phyloP scores from a whole-genome alignment of 2,797 vertebrate species.

The Parauchenoglanis ngamensis region DNA sequence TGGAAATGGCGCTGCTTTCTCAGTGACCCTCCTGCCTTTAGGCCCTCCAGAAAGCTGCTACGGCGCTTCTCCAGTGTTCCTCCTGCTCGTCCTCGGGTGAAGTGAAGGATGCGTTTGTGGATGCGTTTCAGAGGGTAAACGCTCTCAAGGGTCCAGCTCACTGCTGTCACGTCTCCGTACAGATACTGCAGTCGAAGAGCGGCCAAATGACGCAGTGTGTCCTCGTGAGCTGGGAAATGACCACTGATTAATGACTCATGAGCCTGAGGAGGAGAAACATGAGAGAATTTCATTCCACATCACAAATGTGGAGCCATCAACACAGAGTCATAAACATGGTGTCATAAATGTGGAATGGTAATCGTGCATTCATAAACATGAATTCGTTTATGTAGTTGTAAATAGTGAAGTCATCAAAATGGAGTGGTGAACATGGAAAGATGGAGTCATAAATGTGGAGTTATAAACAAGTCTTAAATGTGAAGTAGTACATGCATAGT shows the following conservation, averaged over 20 bases:
- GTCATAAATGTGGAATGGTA: not conserved
- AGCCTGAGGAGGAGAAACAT: slow-evolving; percentile 71
- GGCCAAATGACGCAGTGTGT: slow-evolving; percentile 86
- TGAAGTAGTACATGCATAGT: no score
- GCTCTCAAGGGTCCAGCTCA: slow-evolving; percentile 81
- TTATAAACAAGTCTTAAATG: no score
- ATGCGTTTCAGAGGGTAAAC: slow-evolving; percentile 87
- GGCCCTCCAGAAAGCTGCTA: slow-evolving; percentile 88
- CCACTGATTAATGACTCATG: slow-evolving; percentile 88
- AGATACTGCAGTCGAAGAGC: slow-evolving; percentile 88
- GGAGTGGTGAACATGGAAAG: not conserved
- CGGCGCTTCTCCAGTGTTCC: slow-evolving; percentile 80
- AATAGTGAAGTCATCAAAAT: not conserved
- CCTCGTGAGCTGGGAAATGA: slow-evolving; percentile 88
- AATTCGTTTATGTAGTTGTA: not conserved
- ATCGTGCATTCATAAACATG: not conserved
- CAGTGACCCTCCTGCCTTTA: slow-evolving; percentile 85
- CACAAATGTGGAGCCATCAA: not conserved
- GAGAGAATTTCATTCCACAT: not conserved
- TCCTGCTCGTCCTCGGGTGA: slow-evolving; percentile 77
- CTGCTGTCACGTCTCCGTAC: slow-evolving; percentile 79
- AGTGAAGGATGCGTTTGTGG: slow-evolving; percentile 85
- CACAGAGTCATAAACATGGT: not conserved
- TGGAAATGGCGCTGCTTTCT: slow-evolving; percentile 87
- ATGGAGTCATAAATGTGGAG: no score